Conservation (phyloP, 2,113 vertebrate species). For the Arizona elegans region DNA sequence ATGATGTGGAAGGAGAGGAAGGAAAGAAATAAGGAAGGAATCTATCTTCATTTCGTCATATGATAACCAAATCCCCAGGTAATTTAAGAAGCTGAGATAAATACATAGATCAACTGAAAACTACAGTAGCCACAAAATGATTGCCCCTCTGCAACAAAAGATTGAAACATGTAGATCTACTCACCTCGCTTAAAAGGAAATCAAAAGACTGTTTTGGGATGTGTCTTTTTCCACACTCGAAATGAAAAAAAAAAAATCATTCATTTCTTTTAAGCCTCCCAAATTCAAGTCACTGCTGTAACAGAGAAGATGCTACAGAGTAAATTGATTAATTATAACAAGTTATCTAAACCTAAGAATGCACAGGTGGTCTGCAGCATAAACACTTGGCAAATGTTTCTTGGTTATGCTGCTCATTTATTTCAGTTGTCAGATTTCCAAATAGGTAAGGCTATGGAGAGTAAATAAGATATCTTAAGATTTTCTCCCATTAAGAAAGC, state of each 20-base stretch:
- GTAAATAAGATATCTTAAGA: constrained; percentile 57
- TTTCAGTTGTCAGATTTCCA: constrained; percentile 52
- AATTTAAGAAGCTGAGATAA: background rate
- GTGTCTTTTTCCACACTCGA: constrained; percentile 9
- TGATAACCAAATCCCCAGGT: background rate
- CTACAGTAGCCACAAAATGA: background rate
- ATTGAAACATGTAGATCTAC: background rate
- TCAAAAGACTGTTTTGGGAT: background rate
- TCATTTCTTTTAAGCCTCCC: constrained; percentile 12
- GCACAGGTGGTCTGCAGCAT: constrained; percentile 23
- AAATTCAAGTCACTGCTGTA: constrained; percentile 30
- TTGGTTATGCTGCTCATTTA: constrained; percentile 27
- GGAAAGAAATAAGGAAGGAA: background rate
- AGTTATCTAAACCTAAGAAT: constrained; percentile 28
- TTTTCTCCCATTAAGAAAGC: constrained; percentile 57
- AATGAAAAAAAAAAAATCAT: background rate
- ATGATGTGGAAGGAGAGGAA: background rate
- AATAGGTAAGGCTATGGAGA: constrained; percentile 59
- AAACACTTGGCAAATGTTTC: constrained; percentile 17
- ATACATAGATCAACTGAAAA: background rate
- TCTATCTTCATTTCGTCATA: background rate
- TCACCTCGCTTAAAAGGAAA: background rate
- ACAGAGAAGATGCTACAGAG: constrained; percentile 15
- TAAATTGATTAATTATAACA: constrained; percentile 31
- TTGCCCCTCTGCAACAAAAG: background rate